A percentile compares a stretch with the other conserved stretches of the same genome.
Conservation (phyloP, 2,888 invertebrate species). For the Onchidella celtica region DNA sequence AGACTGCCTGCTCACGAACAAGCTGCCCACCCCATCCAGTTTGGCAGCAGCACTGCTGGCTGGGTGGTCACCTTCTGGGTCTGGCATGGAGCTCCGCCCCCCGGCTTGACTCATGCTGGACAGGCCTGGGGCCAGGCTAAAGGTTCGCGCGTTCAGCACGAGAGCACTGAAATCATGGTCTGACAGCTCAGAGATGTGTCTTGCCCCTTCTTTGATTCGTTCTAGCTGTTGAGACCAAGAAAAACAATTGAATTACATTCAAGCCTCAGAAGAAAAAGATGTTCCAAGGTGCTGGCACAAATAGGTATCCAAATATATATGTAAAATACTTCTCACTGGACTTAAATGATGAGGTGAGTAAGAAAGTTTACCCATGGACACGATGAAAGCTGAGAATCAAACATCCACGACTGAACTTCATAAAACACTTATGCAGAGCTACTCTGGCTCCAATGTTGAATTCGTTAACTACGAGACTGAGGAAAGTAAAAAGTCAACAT, state of each 20-base stretch:
- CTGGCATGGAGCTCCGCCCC: neutral
- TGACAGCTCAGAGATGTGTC: constrained; percentile 67
- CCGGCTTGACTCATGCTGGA: constrained; percentile 42
- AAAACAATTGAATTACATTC: neutral
- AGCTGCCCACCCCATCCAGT: neutral
- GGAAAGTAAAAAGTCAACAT: no score
- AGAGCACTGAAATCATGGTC: constrained; percentile 69
- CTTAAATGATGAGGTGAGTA: no score
- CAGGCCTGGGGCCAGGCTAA: constrained; percentile 67
- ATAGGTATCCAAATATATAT: no score
- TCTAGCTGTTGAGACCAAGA: constrained; percentile 67
- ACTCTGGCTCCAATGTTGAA: no score
- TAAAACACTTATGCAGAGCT: no score
- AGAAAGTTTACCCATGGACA: no score
- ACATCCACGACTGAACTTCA: no score
- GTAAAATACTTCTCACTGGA: no score
- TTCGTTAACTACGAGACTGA: no score
- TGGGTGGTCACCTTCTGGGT: neutral
- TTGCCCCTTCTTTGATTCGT: constrained; percentile 66
- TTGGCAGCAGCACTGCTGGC: neutral
- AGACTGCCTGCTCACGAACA: neutral
- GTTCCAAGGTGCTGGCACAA: no score
- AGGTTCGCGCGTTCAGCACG: constrained; percentile 68
- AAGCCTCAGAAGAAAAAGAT: neutral
- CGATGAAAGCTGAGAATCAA: no score